phyloP scores from a whole-genome alignment of 2,888 invertebrate species.

The Dione vanillae region DNA sequence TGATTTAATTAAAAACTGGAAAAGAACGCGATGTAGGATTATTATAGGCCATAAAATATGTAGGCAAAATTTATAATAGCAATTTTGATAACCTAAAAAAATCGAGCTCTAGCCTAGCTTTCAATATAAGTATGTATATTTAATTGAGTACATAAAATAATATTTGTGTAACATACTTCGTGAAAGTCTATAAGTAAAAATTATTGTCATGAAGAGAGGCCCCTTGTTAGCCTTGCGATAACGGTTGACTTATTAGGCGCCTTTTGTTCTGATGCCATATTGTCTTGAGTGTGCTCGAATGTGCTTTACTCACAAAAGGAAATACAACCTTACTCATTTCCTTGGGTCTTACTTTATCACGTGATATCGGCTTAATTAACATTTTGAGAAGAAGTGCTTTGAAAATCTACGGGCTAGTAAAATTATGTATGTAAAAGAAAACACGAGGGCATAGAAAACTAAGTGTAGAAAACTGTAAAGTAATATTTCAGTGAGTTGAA shows the following conservation, averaged over 20 bases:
- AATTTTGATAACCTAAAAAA: no score
- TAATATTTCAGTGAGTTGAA: no score
- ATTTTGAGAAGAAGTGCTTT: background rate
- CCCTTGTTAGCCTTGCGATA: slow-evolving; percentile 35
- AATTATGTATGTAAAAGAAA: no score
- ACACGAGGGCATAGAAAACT: no score
- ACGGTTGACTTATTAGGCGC: slow-evolving; percentile 40
- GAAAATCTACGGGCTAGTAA: background rate
- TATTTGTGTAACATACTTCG: slow-evolving; percentile 3
- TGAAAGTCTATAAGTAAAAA: slow-evolving; percentile 28
- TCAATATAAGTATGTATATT: slow-evolving; percentile 1
- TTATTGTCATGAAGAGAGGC: slow-evolving; percentile 16
- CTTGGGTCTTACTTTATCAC: slow-evolving; percentile 12
- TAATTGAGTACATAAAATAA: background rate
- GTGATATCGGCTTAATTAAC: slow-evolving; percentile 22
- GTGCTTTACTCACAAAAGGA: slow-evolving; percentile 29
- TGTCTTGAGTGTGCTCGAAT: slow-evolving; percentile 32
- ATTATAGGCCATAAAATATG: no score
- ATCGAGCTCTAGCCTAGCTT: background rate
- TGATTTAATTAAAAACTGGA: no score
- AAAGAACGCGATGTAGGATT: no score
- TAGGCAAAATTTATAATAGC: no score
- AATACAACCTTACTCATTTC: slow-evolving; percentile 27
- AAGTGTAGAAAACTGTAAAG: no score
- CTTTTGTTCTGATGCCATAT: slow-evolving; percentile 38